Base-by-base conservation (phyloP, 2,113 vertebrate genomes). In the Lampris megalopsis region DNA sequence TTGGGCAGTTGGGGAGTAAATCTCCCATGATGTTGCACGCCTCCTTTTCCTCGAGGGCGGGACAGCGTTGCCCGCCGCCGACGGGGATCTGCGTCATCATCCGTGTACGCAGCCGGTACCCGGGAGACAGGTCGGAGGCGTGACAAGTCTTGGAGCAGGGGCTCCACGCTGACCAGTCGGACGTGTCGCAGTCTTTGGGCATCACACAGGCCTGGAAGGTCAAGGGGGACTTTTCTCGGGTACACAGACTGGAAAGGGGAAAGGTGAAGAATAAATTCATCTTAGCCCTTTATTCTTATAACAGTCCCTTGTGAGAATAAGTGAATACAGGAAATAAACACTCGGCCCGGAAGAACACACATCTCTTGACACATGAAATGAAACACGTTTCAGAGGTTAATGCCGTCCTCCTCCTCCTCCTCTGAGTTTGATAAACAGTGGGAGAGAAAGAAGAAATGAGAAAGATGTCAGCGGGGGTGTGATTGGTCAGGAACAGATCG, bases 91-190 rank as follows among this genome's bases (percentile, higher is more conserved):
- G 95, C 0, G 88, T 95, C 83, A 97, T 86, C 1, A 75, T 7
- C 0, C 96, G 95, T 67, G 65, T 94, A 73, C 97, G 94, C 68
- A 94, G 93, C 11, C 97, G 95, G 40, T 96, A 95, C 57, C 95
- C 98, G 0, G 96, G 93, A 1, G 91, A 80, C 4, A 95, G 84
- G 62, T 93, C 93, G 6, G 87, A 91, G 54, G 95, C 95, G 24
- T 38, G 92, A 5, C 98, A 99, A 0, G 95, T 95, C 89, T 89
- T 95, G 0, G 93, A 95, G 90, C 98, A 99, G 5, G 87, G n/a
- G 49, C 95, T 96, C 98, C 98, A 99, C 0, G 85, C 69, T 0
- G 96, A 96, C 98, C 98, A 99, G 35, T 95, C 92, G 0, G 95
- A 95, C 0, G 86, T 91, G 75, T 94, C 88, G 1, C 98, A 99